Conservation (phyloP, 2,888 invertebrate species). For the Euzetes globulus region DNA sequence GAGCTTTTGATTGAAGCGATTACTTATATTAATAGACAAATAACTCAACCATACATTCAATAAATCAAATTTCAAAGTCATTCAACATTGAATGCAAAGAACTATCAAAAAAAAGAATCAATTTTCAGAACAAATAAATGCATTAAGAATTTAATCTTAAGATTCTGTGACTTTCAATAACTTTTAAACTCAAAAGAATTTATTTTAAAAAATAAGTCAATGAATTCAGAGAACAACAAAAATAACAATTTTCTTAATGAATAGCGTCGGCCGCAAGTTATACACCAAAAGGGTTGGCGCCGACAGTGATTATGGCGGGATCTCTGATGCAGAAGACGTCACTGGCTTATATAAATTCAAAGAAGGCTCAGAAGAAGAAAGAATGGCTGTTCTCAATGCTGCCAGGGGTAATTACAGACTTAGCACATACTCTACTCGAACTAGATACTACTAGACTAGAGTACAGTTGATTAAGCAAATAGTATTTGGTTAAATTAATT, state of each 20-base stretch:
- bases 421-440: neutral
- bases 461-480: no score
- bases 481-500: no score
- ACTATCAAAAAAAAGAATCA: no score
- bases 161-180: no score
- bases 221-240: neutral
- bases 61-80: neutral
- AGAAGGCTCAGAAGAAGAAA: slow-evolving; percentile 64
- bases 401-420: slow-evolving; percentile 51
- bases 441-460: no score
- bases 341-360: slow-evolving; percentile 61
- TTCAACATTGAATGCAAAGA: neutral
- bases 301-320: slow-evolving; percentile 58
- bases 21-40: neutral
- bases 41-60: neutral
- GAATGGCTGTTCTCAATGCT: slow-evolving; percentile 66
- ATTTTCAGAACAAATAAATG: no score
- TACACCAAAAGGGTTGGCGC: slow-evolving; percentile 61
- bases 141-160: no score
- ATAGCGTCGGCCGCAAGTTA: slow-evolving; percentile 64
- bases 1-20: neutral
- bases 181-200: neutral
- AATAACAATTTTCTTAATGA: slow-evolving; percentile 30
- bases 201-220: neutral
- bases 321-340: slow-evolving; percentile 63